phyloP scores from a whole-genome alignment of 2,113 vertebrate genomes.

The Neogale vison region DNA sequence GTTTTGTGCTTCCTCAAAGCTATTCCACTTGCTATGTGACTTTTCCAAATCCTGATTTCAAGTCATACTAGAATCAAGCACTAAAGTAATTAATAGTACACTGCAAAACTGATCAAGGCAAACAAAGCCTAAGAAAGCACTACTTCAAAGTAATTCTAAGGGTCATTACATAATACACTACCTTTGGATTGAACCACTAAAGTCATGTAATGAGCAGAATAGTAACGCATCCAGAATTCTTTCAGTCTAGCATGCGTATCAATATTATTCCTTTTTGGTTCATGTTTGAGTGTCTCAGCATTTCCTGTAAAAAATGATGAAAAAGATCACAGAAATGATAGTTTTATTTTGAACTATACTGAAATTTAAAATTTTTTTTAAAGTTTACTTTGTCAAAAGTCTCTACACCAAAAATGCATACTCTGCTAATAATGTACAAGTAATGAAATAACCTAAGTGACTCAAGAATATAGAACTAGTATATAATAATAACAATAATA shows the following conservation, averaged over 20 bases:
- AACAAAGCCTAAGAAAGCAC: slow-evolving; percentile 6
- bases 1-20: neutral
- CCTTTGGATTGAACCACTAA: slow-evolving; percentile 97
- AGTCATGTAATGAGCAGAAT: slow-evolving; percentile 98
- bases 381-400: slow-evolving; percentile 27
- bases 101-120: neutral
- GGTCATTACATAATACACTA: slow-evolving; percentile 74
- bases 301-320: slow-evolving; percentile 87
- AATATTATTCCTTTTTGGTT: slow-evolving; percentile 91
- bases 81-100: neutral
- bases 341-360: neutral
- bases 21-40: neutral
- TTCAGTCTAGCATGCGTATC: slow-evolving; percentile 93
- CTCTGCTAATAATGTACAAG: neutral
- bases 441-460: slow-evolving; percentile 37
- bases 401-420: neutral
- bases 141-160: slow-evolving; percentile 28
- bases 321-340: slow-evolving; percentile 37
- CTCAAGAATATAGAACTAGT: slow-evolving; percentile 23
- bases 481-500: neutral
- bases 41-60: slow-evolving; percentile 7
- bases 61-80: slow-evolving; percentile 1
- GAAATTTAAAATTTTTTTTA: neutral
- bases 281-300: slow-evolving; percentile 94
- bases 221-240: slow-evolving; percentile 94